Conservation (phyloP, 1,140 invertebrate genomes). For the Doryteuthis pealeii region DNA sequence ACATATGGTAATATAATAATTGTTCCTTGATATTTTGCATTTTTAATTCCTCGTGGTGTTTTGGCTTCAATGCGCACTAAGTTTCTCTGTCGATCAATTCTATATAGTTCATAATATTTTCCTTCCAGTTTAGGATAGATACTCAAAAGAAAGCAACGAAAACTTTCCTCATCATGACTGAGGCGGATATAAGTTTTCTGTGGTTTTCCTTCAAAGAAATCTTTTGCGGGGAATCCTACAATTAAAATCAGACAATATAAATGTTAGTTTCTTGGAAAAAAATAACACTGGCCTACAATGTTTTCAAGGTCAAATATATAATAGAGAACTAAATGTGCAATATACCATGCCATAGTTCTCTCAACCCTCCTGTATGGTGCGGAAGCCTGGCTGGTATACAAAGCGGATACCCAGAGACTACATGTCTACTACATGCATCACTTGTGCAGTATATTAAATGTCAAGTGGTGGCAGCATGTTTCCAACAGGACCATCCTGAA, state of each 20-base stretch:
- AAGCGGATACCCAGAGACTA: too few species aligned
- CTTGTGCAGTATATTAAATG: too few species aligned
- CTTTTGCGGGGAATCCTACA: conserved; percentile 23
- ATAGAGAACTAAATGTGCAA: too few species aligned
- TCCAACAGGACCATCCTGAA: too few species aligned
- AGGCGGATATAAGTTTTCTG: conserved; percentile 26
- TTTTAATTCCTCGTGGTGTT: conserved; percentile 25
- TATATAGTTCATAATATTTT: conserved; percentile 22
- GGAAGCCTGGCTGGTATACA: too few species aligned
- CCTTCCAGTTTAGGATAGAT: conserved; percentile 24
- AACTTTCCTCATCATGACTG: conserved; percentile 18
- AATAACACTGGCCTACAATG: too few species aligned
- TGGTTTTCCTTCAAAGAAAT: conserved; percentile 28
- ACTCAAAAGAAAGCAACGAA: conserved; percentile 17
- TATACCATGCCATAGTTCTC: too few species aligned
- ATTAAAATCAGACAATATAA: background rate
- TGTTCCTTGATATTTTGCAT: conserved; percentile 29
- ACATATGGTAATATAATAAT: conserved; percentile 30
- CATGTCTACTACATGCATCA: too few species aligned
- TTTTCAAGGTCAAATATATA: too few species aligned
- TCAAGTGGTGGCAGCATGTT: too few species aligned
- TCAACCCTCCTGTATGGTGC: too few species aligned
- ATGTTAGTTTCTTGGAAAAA: too few species aligned
- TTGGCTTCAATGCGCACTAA: conserved; percentile 25
- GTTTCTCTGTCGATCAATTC: conserved; percentile 25